Percentiles rank a stretch among this genome's conserved stretches.
phyloP scores from a whole-genome alignment of 2,888 invertebrate species.

The Acheta domesticus region DNA sequence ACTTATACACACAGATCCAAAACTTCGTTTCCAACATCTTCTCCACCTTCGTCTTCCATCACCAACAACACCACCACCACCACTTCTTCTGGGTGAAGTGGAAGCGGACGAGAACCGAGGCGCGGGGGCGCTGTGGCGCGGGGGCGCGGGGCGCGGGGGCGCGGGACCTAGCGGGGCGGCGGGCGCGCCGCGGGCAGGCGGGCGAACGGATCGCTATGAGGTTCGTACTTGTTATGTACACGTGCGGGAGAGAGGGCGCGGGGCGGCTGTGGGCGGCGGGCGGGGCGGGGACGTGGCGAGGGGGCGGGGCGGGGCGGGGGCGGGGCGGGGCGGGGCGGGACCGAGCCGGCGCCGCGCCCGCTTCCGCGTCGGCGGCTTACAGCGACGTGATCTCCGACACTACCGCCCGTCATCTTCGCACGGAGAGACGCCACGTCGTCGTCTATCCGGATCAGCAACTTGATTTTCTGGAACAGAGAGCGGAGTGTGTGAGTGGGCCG shows the following conservation, averaged over 20 bases:
- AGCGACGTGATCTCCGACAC: conserved; percentile 42
- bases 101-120: too few species aligned
- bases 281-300: not conserved
- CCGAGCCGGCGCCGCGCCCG: not conserved
- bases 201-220: too few species aligned
- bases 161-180: too few species aligned
- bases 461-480: conserved; percentile 68
- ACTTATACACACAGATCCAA: too few species aligned
- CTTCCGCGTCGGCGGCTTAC: conserved; percentile 32
- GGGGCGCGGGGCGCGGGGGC: too few species aligned
- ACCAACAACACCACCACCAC: too few species aligned
- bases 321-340: not conserved
- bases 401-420: conserved; percentile 63
- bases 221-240: too few species aligned
- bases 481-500: not conserved
- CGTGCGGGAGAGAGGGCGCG: not conserved
- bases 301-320: not conserved
- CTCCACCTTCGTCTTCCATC: too few species aligned
- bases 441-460: conserved; percentile 77
- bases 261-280: not conserved
- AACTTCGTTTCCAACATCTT: too few species aligned
- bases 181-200: too few species aligned
- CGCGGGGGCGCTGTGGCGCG: too few species aligned
- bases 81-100: too few species aligned
- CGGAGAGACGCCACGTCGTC: conserved; percentile 75